These are phyloP conservation scores for Sylvicola cinctus DNA, from an alignment of 2,888 invertebrate species.

Conservation along the genomic window DNA sequence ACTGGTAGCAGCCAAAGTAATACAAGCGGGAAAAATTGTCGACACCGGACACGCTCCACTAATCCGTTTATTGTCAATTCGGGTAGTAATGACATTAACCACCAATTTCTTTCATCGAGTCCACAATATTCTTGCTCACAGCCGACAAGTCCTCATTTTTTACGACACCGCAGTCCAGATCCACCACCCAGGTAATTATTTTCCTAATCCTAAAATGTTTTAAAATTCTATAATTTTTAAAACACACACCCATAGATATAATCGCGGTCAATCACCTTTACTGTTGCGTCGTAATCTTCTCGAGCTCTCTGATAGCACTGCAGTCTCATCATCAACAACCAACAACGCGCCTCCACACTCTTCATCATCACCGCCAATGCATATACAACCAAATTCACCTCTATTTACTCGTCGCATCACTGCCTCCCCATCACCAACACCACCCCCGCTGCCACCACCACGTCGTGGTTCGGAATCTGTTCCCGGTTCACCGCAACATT, in stretches of 20 bases:
- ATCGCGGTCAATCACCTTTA: constrained; percentile 30
- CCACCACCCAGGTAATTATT: constrained; percentile 30
- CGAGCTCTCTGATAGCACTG: constrained; percentile 18
- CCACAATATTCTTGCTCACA: constrained; percentile 7
- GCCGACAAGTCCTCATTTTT: constrained; percentile 14
- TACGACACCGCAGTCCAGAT: constrained; percentile 34
- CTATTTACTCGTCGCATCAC: constrained; percentile 4
- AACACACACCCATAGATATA: constrained; percentile 13
- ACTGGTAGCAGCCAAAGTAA: neutral
- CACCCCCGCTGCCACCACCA: constrained; percentile 25
- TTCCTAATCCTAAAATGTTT: constrained; percentile 8
- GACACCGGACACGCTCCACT: constrained; percentile 9
- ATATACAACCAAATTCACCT: constrained; percentile 8
- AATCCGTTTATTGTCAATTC: neutral
- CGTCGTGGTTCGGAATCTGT: constrained; percentile 46
- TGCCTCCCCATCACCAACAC: constrained; percentile 13
- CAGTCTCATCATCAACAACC: constrained; percentile 18
- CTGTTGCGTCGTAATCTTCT: constrained; percentile 35
- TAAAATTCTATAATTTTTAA: neutral
- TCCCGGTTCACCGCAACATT: constrained; percentile 45
- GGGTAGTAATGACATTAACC: neutral
- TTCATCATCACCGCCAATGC: constrained; percentile 34
- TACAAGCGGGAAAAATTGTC: constrained; percentile 1
- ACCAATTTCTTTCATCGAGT: neutral
- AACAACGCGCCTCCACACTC: constrained; percentile 7